Percentiles rank a stretch among this genome's conserved stretches.
Evolutionary conservation across 2,797 vertebrate species (phyloP).

Genomic region (Myripristis murdjan): DNA sequence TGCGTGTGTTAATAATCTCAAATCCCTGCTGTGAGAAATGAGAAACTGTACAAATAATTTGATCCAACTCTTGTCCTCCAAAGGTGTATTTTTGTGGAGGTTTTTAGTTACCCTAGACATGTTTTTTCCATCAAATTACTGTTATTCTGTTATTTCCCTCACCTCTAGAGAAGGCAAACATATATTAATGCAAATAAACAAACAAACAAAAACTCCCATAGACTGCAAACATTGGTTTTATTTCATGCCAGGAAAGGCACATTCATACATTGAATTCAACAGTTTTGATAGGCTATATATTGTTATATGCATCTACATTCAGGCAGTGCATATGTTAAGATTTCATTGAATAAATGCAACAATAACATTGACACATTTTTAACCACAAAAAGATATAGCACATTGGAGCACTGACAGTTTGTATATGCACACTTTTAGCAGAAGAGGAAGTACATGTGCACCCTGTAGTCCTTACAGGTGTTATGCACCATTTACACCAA

Average conservation of each 20-base stretch:
- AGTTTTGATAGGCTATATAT: conserved; percentile 71
- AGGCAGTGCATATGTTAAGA: conserved; percentile 82
- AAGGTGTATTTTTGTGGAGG: too few relatives aligned
- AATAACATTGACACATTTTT: conserved; percentile 81
- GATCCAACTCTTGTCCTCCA: too few relatives aligned
- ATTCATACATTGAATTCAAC: conserved; percentile 77
- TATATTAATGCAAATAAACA: background rate
- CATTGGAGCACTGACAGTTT: conserved; percentile 78
- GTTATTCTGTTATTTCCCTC: background rate
- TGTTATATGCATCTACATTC: conserved; percentile 83
- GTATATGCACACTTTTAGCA: conserved; percentile 76
- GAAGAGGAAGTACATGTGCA: conserved; percentile 77
- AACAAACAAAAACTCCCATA: conserved; percentile 13
- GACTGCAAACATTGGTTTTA: conserved; percentile 78
- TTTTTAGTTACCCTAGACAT: too few relatives aligned
- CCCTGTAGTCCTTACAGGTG: conserved; percentile 78
- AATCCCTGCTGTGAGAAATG: too few relatives aligned
- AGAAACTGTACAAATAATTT: too few relatives aligned
- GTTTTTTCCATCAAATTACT: background rate
- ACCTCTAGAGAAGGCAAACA: background rate
- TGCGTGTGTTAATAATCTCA: too few relatives aligned
- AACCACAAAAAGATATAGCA: conserved; percentile 81
- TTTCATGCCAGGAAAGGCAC: conserved; percentile 79
- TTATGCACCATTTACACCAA: conserved; percentile 71
- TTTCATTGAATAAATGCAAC: conserved; percentile 82